Base-by-base conservation (phyloP, 2,888 invertebrate species). In the Oxyscelio sp. region DNA sequence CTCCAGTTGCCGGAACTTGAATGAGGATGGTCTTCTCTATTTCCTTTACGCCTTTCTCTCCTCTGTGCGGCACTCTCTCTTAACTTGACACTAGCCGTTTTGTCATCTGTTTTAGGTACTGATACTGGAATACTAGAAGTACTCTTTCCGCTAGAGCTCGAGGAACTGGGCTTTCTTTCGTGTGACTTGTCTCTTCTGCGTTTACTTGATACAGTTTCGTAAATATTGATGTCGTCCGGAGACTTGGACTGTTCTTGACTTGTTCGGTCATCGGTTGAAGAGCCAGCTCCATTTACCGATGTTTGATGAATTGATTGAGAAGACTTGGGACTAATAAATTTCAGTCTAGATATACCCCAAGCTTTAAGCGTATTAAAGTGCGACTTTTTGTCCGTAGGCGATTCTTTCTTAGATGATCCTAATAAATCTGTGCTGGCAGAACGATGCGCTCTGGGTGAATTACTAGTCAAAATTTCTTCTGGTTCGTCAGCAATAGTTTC, bases 281-380 rank as follows among this genome's bases (percentile, higher is more conserved):
- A 68, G 40, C 78, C 73, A 48, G 65, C 73, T 80, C 70, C 84
- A 56, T 70, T 63, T 43, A 83, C 83, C 75, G 63, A 43, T 34
- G 86, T 40, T 40, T 79, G 88, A 27, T 88, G 90, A 54, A 86
- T 87, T 11, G 77, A 70, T 65, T 90, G 90, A 71, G 66, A 89
- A 27, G 92, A 92, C 56, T 92, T 93, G 1, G 94, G 92, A 89
- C 96, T 96, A 91, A 97, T 97, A 91, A 97, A 95, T 93, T 96
- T 96, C 92, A 98, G 95, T 88, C 97, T 96, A 90, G 96, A 97
- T 92, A 96, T 96, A 75, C 98, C 97, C 98, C 98, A 98, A 92
- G 97, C 97, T 93, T 97, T 97, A 74, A 98, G 94, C 24, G 97
- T 97, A 93, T 97, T 97, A 93, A 98, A 97, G 92, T 97, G 97